Evolutionary conservation across 2,797 vertebrate species (phyloP).

Genomic region (Gymnocypris eckloni): DNA sequence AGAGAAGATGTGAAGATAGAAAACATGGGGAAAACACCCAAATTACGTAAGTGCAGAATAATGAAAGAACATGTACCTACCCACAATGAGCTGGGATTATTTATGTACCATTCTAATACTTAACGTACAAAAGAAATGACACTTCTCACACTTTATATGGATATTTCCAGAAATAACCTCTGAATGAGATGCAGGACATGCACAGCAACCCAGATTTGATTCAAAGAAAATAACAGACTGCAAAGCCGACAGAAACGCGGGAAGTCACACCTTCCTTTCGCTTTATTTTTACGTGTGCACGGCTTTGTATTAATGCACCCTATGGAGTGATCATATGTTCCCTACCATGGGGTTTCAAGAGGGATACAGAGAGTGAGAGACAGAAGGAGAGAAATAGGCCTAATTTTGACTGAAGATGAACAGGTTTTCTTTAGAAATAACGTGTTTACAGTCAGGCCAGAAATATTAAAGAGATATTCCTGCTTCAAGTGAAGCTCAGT

Average conservation of each 20-base stretch:
- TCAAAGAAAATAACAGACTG: background rate
- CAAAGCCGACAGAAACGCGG: background rate
- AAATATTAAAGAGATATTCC: background rate
- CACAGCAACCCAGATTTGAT: background rate
- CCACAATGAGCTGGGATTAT: background rate
- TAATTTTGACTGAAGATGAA: background rate
- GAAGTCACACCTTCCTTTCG: conserved; percentile 20
- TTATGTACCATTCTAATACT: background rate
- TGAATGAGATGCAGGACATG: background rate
- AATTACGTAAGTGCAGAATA: background rate
- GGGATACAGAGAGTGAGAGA: background rate
- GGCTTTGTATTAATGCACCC: conserved; percentile 1
- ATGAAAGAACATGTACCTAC: background rate
- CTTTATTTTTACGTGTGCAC: background rate
- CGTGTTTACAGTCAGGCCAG: background rate
- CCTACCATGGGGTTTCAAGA: conserved; percentile 12
- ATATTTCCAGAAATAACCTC: background rate
- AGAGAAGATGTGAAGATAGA: conserved; percentile 12
- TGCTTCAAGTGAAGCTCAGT: background rate
- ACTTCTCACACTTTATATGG: background rate
- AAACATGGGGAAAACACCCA: background rate
- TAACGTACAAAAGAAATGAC: background rate
- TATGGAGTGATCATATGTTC: conserved; percentile 41
- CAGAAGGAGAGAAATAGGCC: background rate
- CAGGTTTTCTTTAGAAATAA: background rate